A percentile compares a stretch with the other conserved stretches of the same genome.
These are phyloP conservation scores for Teleopsis dalmanni DNA, from an alignment of 1,140 invertebrate species.

Conservation along the genomic window DNA sequence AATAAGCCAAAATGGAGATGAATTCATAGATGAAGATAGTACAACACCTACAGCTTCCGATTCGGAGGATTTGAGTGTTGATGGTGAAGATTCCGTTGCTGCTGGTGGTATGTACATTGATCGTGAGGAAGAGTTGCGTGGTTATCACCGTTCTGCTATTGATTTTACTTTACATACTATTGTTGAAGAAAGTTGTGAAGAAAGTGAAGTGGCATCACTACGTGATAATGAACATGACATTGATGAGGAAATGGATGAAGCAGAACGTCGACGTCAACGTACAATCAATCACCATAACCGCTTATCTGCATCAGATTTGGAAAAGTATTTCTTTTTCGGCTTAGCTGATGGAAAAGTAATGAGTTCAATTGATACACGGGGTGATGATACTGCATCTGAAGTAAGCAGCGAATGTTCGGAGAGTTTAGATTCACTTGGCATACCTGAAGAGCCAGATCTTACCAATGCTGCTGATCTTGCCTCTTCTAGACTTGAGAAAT, in stretches of 20 bases:
- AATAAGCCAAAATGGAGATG: conserved; percentile 65
- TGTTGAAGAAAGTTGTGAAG: conserved; percentile 88
- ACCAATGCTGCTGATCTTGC: conserved; percentile 57
- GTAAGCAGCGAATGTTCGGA: conserved; percentile 82
- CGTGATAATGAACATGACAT: conserved; percentile 26
- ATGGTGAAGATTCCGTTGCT: conserved; percentile 17
- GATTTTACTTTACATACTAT: conserved; percentile 90
- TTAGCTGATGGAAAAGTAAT: conserved; percentile 61
- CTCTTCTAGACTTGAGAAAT: conserved; percentile 80
- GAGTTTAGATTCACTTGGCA: conserved; percentile 60
- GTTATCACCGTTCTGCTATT: conserved; percentile 70
- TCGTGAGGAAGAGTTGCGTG: conserved; percentile 70
- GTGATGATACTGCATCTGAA: conserved; percentile 74
- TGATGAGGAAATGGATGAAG: conserved; percentile 18
- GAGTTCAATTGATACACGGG: conserved; percentile 46
- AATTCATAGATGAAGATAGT: conserved; percentile 53
- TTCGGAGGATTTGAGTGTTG: conserved; percentile 38
- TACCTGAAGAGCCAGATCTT: conserved; percentile 51
- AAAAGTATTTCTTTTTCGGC: conserved; percentile 86
- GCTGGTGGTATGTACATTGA: conserved; percentile 48
- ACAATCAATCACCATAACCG: conserved; percentile 45
- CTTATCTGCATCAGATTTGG: conserved; percentile 70
- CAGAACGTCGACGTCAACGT: conserved; percentile 33
- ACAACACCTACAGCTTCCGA: conserved; percentile 52
- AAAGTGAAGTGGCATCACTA: conserved; percentile 65